A percentile compares a stretch with the other conserved stretches of the same genome.
phyloP scores from a whole-genome alignment of 2,888 invertebrate species.

The Ectropis crepuscularia region DNA sequence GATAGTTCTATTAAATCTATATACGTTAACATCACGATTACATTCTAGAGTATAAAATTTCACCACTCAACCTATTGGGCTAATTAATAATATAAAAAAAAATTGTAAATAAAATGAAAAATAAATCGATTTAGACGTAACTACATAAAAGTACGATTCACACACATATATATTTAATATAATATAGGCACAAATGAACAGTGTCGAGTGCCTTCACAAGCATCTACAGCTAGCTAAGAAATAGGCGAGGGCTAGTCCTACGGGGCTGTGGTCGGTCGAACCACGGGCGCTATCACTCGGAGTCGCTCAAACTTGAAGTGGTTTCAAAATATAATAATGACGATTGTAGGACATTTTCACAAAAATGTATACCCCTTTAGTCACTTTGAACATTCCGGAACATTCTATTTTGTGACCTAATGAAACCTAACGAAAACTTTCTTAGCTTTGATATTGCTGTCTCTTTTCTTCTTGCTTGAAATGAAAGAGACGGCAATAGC shows the following conservation, averaged over 20 bases:
- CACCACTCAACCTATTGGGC: conserved; percentile 67
- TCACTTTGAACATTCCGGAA: no score
- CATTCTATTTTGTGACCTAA: no score
- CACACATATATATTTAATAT: conserved; percentile 63
- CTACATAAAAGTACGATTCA: conserved; percentile 52
- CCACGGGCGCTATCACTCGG: conserved; percentile 31
- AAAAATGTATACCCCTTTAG: no score
- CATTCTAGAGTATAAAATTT: conserved; percentile 75
- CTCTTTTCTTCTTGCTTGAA: no score
- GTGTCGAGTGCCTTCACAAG: conserved; percentile 64
- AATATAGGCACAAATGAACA: conserved; percentile 80
- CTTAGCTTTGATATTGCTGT: no score
- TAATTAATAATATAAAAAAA: conserved; percentile 63
- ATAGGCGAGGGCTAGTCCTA: conserved; percentile 81
- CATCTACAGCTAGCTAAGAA: conserved; percentile 65
- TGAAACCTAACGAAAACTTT: no score
- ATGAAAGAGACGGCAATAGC: no score
- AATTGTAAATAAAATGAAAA: conserved; percentile 50
- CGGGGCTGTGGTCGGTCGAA: conserved; percentile 49
- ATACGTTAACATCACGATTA: conserved; percentile 47
- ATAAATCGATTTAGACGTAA: conserved; percentile 37
- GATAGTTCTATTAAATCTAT: conserved; percentile 58
- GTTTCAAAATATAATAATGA: neutral
- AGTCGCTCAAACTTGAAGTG: neutral
- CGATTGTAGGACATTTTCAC: no score